A percentile compares a stretch with the other conserved stretches of the same genome.
Evolutionary conservation across 2,797 vertebrate genomes (phyloP).

Genomic region (Tachyglossus aculeatus): DNA sequence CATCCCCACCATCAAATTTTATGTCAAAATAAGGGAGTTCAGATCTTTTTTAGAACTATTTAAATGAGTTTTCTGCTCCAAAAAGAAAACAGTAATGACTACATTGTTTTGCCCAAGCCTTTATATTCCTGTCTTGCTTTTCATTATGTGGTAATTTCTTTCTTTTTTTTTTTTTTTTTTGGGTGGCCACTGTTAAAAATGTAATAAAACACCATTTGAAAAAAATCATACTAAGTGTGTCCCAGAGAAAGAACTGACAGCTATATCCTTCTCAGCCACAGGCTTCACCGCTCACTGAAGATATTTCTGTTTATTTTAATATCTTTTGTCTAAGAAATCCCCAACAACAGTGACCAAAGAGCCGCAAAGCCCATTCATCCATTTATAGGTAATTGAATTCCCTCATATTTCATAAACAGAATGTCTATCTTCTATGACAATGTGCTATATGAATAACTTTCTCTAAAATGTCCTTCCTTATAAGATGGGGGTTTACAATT

Average conservation of each 20-base stretch:
- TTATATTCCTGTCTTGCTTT: conserved; percentile 6
- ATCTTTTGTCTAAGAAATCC: conserved; percentile 63
- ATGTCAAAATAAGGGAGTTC: conserved; percentile 22
- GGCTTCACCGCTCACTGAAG: conserved; percentile 46
- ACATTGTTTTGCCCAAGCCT: neutral
- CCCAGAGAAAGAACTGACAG: conserved; percentile 6
- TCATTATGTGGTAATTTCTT: conserved; percentile 24
- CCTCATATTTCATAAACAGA: conserved; percentile 62
- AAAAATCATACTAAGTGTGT: conserved; percentile 37
- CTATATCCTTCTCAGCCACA: conserved; percentile 27
- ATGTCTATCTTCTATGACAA: conserved; percentile 29
- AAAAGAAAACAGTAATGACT: conserved; percentile 9
- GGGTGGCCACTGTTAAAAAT: conserved; percentile 37
- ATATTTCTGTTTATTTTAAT: conserved; percentile 67
- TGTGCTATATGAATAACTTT: conserved; percentile 69
- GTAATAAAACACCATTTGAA: conserved; percentile 35
- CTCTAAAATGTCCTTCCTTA: conserved; percentile 45
- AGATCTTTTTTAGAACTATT: conserved; percentile 18
- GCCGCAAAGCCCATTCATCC: conserved; percentile 44
- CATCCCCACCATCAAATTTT: neutral
- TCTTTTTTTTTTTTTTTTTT: conserved; percentile 1
- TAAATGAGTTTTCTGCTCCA: neutral
- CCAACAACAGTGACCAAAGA: conserved; percentile 59
- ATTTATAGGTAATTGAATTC: conserved; percentile 62
- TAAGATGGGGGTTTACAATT: conserved; percentile 51